Conservation (phyloP, 1,140 invertebrate genomes). For the Ericerus pela region DNA sequence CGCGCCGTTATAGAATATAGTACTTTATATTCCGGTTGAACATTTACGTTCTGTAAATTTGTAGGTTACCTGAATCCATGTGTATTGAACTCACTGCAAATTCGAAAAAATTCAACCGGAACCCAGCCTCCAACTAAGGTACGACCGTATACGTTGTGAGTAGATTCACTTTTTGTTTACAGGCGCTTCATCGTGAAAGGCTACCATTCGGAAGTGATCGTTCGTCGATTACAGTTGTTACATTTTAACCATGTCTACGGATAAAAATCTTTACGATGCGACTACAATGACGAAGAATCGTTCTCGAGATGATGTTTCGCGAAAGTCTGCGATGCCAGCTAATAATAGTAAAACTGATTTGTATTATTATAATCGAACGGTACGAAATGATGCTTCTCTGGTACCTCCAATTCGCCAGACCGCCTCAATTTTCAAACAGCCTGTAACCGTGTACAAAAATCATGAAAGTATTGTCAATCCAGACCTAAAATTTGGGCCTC, state of each 20-base stretch:
- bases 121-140: conserved; percentile 3
- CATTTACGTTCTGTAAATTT: conserved; percentile 1
- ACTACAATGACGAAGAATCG: background rate
- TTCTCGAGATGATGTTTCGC: background rate
- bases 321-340: background rate
- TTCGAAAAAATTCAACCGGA: conserved; percentile 5
- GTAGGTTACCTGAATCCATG: conserved; percentile 1
- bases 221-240: background rate
- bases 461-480: conserved; percentile 75
- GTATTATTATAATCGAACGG: conserved; percentile 43
- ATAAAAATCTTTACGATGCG: background rate
- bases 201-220: background rate
- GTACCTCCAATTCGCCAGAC: conserved; percentile 93
- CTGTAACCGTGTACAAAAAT: conserved; percentile 85
- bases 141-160: background rate
- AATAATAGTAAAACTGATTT: background rate
- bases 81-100: conserved; percentile 1
- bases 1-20: too few relatives aligned
- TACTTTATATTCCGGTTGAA: conserved; percentile 12
- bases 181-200: background rate
- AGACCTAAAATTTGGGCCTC: conserved; percentile 72
- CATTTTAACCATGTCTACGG: conserved; percentile 2
- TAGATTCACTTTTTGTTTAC: conserved; percentile 1
- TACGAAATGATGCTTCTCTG: conserved; percentile 74
- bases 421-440: conserved; percentile 96